These are phyloP conservation scores for Burhinus oedicnemus DNA, from an alignment of 2,113 vertebrate genomes.

Conservation along the genomic window DNA sequence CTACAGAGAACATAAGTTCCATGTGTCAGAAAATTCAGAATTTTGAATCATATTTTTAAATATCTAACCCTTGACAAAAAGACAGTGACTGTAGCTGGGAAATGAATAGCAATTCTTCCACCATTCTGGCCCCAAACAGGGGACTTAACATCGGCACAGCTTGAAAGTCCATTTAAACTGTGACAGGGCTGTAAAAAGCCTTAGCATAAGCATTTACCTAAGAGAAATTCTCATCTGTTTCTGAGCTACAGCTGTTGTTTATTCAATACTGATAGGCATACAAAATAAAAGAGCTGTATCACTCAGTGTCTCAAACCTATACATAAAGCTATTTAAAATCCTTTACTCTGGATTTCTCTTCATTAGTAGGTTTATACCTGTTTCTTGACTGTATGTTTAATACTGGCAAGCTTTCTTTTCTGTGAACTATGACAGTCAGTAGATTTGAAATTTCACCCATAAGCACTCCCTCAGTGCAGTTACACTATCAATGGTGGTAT, in stretches of 20 bases:
- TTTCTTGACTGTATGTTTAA: not conserved
- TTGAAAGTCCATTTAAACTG: constrained; percentile 41
- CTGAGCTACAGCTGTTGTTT: constrained; percentile 7
- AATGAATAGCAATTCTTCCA: not conserved
- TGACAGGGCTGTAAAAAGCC: constrained; percentile 1
- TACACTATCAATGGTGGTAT: not conserved
- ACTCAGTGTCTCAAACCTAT: not conserved
- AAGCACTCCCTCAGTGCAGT: not conserved
- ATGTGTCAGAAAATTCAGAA: not conserved
- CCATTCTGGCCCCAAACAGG: not conserved
- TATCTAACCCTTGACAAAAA: not conserved
- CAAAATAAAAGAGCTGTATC: not conserved
- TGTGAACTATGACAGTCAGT: not conserved
- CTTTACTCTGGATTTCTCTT: not conserved
- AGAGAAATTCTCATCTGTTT: constrained; percentile 4
- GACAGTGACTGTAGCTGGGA: not conserved
- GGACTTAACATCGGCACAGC: constrained; percentile 14
- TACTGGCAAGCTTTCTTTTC: not conserved
- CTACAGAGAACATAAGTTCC: not conserved
- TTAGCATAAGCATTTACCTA: not conserved
- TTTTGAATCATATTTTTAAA: not conserved
- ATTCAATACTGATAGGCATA: not conserved
- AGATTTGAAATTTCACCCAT: not conserved
- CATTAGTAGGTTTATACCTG: not conserved
- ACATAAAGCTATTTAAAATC: not conserved